Evolutionary conservation across 2,888 invertebrate genomes (phyloP), one percentile per base, ranked within the genome.

Genomic region (Pristionchus mayeri): DNA sequence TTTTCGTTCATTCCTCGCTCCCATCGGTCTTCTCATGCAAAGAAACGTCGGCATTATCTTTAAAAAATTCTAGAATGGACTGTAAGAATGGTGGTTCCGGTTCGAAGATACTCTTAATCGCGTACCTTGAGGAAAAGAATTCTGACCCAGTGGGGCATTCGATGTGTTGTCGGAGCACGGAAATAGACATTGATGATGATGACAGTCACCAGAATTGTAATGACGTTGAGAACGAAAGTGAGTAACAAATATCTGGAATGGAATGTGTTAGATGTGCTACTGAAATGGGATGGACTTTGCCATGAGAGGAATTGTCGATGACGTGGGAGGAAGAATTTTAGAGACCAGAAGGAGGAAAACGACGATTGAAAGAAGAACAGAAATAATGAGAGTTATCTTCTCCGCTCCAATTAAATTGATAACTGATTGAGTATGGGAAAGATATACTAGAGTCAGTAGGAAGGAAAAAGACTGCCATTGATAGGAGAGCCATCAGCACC

Each of bases 141-240:
- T 84, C 98, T 95, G 91, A 98, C 97, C 97, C 97, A 98, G 91
- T 96, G 95, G 83, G 98, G 98, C 96, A 98, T 98, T 94, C 96
- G 95, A 94, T 98, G 98, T 67, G 98, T 98, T 97, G 95, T 84
- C 97, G 98, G 54, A 97, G 97, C 94, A 60, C 98, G 95, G 95
- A 98, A 99, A 94, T 99, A 98, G 96, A 98, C 97, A 94, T 99
- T 99, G 93, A 99, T 98, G 93, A 99, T 98, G 93, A 99, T 96
- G 88, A 99, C 98, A 21, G 99, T 99, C 85, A 98, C 97, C 91
- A 99, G 95, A 94, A 99, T 99, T 95, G 98, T 98, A 93, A 99
- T 97, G 87, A 99, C 98, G 94, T 99, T 99, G 97, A 99, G 98
- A 92, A 99, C 98, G 94, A 99, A 99, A 85, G 99, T 99, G 94